Evolutionary conservation across 2,888 invertebrate genomes (phyloP).

Genomic region (Ormyrus pomaceus): DNA sequence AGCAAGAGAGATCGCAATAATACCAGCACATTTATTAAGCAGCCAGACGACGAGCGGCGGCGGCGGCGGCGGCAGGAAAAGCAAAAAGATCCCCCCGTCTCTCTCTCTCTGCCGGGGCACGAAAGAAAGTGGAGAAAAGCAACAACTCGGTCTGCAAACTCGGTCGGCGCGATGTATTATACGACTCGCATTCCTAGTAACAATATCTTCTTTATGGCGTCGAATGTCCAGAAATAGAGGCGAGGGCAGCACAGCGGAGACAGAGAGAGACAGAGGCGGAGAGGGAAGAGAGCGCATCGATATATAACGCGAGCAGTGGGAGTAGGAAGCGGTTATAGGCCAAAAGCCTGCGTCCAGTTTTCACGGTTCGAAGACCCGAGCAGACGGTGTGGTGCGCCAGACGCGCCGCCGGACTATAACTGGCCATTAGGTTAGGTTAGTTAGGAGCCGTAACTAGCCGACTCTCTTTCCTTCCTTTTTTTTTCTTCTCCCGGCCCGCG

Average conservation of each 20-base stretch:
- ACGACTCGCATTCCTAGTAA: slow-evolving; percentile 32
- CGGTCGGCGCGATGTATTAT: slow-evolving; percentile 25
- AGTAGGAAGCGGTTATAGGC: neutral
- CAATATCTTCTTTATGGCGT: slow-evolving; percentile 49
- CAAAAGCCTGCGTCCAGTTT: slow-evolving; percentile 56
- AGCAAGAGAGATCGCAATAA: neutral
- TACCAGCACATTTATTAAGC: slow-evolving; percentile 19
- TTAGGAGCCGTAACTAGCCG: slow-evolving; percentile 48
- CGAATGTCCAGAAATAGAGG: slow-evolving; percentile 47
- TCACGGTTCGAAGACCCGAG: slow-evolving; percentile 63
- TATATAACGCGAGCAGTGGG: slow-evolving; percentile 33
- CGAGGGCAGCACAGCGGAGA: slow-evolving; percentile 15
- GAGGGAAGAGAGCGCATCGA: slow-evolving; percentile 28
- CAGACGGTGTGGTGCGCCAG: slow-evolving; percentile 63
- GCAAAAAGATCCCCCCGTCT: neutral
- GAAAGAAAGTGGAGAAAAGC: too few relatives aligned
- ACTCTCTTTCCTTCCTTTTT: slow-evolving; percentile 34
- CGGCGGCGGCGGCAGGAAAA: neutral
- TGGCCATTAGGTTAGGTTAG: slow-evolving; percentile 57
- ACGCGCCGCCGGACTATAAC: slow-evolving; percentile 63
- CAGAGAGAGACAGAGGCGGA: slow-evolving; percentile 1
- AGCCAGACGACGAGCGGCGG: neutral
- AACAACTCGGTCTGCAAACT: neutral
- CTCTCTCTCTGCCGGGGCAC: too few relatives aligned
- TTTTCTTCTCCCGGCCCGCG: slow-evolving; percentile 47